Base-by-base conservation (phyloP, 2,113 vertebrate species). In the Cariama cristata region DNA sequence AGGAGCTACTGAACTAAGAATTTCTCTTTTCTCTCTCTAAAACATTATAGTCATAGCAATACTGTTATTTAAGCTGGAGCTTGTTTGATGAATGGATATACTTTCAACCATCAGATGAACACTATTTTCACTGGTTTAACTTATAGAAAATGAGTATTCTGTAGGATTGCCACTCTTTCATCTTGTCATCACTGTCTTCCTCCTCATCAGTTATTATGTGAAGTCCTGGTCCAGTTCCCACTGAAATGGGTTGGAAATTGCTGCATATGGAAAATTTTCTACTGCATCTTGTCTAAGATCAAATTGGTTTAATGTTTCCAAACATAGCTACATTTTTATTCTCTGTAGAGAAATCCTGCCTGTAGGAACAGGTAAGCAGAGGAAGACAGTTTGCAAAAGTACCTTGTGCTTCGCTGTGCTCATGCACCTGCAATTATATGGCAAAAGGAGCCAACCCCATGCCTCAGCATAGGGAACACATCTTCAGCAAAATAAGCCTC, bases 21-120 rank as follows among this genome's bases (percentile, higher is more conserved):
- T 35, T 86, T 85, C 40, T 76, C 76, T 52, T 62, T 84, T 42
- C 30, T 52, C 23, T 59, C 33, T n/a, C 24, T 64, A 53, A 21
- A 5, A 11, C 32, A 13, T 64, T 69, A 60, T 60, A 85, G 62
- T 53, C 26, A 16, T 79, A 82, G 47, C 38, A 95, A 21, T 96
- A 47, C 55, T 14, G 6, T 72, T 63, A 42, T 38, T 32, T 97
- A 53, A 88, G 10, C 50, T 55, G 67, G 49, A 86, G 30, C 53
- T 86, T 97, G 27, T 88, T 89, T 94, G 96, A 86, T 66, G 88
- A 53, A 77, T 62, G 42, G 56, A 69, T 19, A 4, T 90, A 15
- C 59, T 96, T 82, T 90, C 82, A 83, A 12, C 88, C n/a, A 71
- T 96, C 62, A 87, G 76, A 80, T 38, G 62, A 94, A 62, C 35